Conservation (phyloP, 2,888 invertebrate species). For the Hypselothyrea guttata region DNA sequence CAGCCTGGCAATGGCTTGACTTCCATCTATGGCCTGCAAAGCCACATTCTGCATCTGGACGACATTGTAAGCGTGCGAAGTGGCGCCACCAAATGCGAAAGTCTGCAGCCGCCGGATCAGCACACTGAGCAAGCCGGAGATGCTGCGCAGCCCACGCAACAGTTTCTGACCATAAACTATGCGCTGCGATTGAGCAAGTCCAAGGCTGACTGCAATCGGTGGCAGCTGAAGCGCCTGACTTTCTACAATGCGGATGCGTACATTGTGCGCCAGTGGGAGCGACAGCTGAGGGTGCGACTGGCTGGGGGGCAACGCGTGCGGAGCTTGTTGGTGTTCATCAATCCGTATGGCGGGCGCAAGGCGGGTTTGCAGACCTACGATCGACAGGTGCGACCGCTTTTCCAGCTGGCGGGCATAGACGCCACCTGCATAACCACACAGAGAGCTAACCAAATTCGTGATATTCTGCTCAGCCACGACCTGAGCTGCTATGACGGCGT, state of each 20-base stretch:
- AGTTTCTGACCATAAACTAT: conserved; percentile 85
- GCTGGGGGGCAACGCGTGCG: conserved; percentile 84
- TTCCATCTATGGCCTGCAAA: conserved; percentile 52
- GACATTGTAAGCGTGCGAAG: conserved; percentile 69
- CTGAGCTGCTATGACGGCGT: conserved; percentile 86
- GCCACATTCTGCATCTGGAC: conserved; percentile 67
- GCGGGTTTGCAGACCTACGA: conserved; percentile 89
- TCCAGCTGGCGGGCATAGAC: conserved; percentile 86
- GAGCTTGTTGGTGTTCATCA: conserved; percentile 89
- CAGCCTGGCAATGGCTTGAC: background rate
- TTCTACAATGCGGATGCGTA: conserved; percentile 85
- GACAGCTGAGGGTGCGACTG: conserved; percentile 83
- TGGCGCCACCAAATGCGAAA: conserved; percentile 73
- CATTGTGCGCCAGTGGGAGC: conserved; percentile 86
- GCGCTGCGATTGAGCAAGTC: conserved; percentile 82
- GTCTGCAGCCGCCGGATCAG: conserved; percentile 37
- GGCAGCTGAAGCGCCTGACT: conserved; percentile 84
- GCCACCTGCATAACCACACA: conserved; percentile 88
- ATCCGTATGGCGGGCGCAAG: conserved; percentile 92
- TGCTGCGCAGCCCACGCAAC: conserved; percentile 62
- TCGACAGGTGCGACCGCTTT: conserved; percentile 87
- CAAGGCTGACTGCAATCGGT: conserved; percentile 84
- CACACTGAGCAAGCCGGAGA: conserved; percentile 1
- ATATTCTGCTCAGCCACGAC: conserved; percentile 85
- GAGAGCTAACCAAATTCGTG: conserved; percentile 89